phyloP scores from a whole-genome alignment of 2,113 vertebrate species.

The Dascyllus trimaculatus region DNA sequence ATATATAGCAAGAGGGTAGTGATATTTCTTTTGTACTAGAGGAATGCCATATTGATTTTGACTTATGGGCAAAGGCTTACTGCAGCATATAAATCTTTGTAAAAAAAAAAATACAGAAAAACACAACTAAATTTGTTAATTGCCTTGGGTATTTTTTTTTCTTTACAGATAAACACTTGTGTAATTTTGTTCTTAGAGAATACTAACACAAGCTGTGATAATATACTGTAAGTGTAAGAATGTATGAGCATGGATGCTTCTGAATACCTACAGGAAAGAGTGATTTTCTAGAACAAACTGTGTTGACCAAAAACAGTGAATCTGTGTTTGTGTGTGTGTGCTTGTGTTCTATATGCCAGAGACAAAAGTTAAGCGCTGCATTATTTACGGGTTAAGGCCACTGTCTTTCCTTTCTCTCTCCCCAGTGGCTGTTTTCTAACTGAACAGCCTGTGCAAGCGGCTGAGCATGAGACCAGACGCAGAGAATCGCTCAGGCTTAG shows the following conservation, averaged over 20 bases:
- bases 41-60: constrained; percentile 63
- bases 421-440: constrained; percentile 43
- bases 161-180: constrained; percentile 24
- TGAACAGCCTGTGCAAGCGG: constrained; percentile 36
- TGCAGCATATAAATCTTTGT: constrained; percentile 47
- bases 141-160: constrained; percentile 46
- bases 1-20: neutral
- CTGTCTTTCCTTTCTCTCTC: constrained; percentile 9
- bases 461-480: constrained; percentile 34
- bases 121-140: constrained; percentile 18
- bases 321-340: neutral
- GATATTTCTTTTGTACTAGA: constrained; percentile 22
- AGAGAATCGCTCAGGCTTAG: constrained; percentile 43
- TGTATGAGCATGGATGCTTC: neutral
- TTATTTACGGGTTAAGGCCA: constrained; percentile 46
- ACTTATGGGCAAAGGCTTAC: constrained; percentile 55
- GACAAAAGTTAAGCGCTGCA: constrained; percentile 46
- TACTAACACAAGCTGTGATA: neutral
- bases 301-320: neutral
- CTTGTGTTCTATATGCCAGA: constrained; percentile 12
- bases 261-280: neutral
- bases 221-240: constrained; percentile 13
- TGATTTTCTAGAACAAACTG: constrained; percentile 3
- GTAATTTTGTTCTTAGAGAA: constrained; percentile 1
- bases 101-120: neutral